Percentiles rank a stretch among this genome's conserved stretches.
phyloP scores from a whole-genome alignment of 2,797 vertebrate genomes.

The Coendou prehensilis region DNA sequence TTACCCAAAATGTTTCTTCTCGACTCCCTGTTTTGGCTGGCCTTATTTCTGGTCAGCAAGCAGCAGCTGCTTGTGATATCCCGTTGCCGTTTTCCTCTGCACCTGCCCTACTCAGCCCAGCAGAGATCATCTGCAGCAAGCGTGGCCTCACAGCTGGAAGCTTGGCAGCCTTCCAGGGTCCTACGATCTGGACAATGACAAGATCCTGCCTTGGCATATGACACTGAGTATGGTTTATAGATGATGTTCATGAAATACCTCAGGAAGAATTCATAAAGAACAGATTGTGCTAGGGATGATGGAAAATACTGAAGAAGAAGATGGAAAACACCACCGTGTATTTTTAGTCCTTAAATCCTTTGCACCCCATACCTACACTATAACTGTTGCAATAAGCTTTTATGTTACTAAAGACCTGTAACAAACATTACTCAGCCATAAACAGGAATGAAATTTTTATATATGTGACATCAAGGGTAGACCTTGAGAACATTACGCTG shows the following conservation, averaged over 20 bases:
- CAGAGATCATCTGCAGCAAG: background rate
- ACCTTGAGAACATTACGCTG: background rate
- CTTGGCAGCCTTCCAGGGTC: constrained; percentile 57
- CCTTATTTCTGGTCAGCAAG: constrained; percentile 51
- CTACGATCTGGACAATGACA: background rate
- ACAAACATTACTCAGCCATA: background rate
- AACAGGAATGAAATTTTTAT: background rate
- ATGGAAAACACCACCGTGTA: background rate
- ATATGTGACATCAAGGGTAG: too few species aligned
- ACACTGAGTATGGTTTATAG: background rate
- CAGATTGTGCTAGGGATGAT: rapidly evolving
- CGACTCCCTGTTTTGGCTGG: background rate
- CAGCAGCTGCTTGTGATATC: constrained; percentile 34
- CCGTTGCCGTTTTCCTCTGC: constrained; percentile 7
- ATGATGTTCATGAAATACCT: background rate
- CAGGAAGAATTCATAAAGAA: background rate
- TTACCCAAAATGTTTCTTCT: background rate
- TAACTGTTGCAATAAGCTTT: background rate
- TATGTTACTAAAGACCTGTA: background rate
- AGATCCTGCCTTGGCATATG: background rate
- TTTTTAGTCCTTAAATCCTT: background rate
- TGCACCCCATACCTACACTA: rapidly evolving
- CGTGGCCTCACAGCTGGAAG: background rate
- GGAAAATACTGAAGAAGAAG: background rate
- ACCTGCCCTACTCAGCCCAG: constrained; percentile 9